Conservation (phyloP, 2,113 vertebrate genomes). For the Pterophyllum scalare region DNA sequence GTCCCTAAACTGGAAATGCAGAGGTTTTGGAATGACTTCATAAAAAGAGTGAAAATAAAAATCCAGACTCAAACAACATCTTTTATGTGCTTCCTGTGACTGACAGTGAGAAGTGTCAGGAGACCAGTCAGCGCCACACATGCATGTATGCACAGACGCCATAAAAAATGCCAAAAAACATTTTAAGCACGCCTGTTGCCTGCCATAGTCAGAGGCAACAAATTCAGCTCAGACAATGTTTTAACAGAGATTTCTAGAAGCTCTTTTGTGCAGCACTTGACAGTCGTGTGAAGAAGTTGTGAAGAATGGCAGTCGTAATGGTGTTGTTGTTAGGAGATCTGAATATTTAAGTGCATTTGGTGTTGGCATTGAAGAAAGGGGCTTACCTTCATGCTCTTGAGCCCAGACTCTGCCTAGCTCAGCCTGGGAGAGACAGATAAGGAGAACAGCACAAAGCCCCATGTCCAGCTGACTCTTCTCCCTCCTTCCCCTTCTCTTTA, state of each 20-base stretch:
- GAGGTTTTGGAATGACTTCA: conserved; percentile 6
- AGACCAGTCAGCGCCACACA: conserved; percentile 28
- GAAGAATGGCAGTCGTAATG: neutral
- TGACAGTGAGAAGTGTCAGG: conserved; percentile 41
- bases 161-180: neutral
- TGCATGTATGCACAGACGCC: neutral
- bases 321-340: neutral
- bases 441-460: conserved; percentile 80
- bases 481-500: conserved; percentile 61
- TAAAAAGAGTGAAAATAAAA: conserved; percentile 23
- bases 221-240: conserved; percentile 21
- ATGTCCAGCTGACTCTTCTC: conserved; percentile 73
- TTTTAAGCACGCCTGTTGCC: neutral
- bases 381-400: conserved; percentile 78
- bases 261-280: neutral
- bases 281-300: neutral
- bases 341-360: neutral
- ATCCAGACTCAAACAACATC: conserved; percentile 15
- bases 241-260: neutral
- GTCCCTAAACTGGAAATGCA: neutral
- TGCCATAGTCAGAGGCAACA: neutral
- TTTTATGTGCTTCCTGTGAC: conserved; percentile 56
- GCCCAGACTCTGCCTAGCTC: conserved; percentile 80
- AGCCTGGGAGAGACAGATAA: conserved; percentile 83
- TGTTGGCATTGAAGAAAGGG: neutral